A percentile compares a stretch with the other conserved stretches of the same genome.
phyloP scores from a whole-genome alignment of 37 sponge, comb jelly and placozoan species.

The Agelas oroides region DNA sequence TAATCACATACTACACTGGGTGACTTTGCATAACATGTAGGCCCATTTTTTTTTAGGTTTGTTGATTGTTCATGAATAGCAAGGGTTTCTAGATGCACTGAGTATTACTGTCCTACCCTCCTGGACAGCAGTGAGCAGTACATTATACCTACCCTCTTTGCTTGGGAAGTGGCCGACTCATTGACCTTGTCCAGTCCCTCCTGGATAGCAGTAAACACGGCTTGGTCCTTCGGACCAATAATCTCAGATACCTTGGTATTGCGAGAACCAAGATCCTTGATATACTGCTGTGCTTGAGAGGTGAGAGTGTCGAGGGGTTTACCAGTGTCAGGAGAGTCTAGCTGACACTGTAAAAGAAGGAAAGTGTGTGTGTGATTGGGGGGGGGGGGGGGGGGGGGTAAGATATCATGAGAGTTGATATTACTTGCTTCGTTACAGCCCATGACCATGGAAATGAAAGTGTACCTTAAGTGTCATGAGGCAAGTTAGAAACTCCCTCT shows the following conservation, averaged over 20 bases:
- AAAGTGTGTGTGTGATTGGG: no score
- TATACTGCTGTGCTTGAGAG: conserved; percentile 27
- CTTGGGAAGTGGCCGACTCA: conserved; percentile 56
- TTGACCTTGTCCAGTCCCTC: conserved; percentile 76
- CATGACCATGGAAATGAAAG: no score
- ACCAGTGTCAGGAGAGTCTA: conserved; percentile 69
- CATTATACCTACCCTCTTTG: conserved; percentile 49
- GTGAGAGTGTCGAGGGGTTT: conserved; percentile 68
- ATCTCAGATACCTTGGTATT: conserved; percentile 69
- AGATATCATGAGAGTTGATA: no score
- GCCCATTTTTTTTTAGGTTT: no score
- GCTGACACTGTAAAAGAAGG: conserved; percentile 3
- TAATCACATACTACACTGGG: no score
- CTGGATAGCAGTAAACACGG: conserved; percentile 79
- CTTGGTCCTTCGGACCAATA: conserved; percentile 47
- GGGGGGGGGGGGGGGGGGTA: no score
- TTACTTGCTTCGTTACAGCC: no score
- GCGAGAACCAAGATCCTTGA: conserved; percentile 39
- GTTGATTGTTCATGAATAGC: no score
- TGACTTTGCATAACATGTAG: no score
- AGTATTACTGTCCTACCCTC: no score
- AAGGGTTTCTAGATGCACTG: no score
- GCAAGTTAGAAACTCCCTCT: conserved; percentile 68
- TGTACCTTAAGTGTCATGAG: conserved; percentile 79
- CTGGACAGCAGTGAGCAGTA: no score